A percentile compares a stretch with the other conserved stretches of the same genome.
Conservation (phyloP, 1,140 invertebrate species). For the Chironomus striatipennis region DNA sequence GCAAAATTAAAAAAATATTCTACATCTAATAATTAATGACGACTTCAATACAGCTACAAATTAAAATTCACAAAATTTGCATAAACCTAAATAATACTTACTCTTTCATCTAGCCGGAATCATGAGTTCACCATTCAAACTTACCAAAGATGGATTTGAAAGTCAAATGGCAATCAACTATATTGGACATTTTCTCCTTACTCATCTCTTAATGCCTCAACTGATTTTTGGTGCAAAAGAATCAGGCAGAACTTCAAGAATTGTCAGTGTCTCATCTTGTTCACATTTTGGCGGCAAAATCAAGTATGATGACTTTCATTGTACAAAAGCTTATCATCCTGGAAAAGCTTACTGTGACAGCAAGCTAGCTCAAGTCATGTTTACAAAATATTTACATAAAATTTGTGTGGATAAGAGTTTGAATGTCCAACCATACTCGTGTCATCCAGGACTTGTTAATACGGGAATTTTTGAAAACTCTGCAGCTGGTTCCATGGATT, state of each 20-base stretch:
- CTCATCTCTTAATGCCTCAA: constrained; percentile 68
- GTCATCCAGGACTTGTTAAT: constrained; percentile 83
- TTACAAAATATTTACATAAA: constrained; percentile 58
- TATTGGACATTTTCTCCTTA: constrained; percentile 79
- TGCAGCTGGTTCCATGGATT: constrained; percentile 50
- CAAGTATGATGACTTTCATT: constrained; percentile 68
- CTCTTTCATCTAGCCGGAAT: constrained; percentile 58
- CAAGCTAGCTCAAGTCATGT: constrained; percentile 79
- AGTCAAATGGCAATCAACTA: constrained; percentile 79
- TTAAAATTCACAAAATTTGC: no score
- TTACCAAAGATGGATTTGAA: constrained; percentile 74
- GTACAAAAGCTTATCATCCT: constrained; percentile 41
- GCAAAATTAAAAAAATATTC: no score
- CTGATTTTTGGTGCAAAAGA: constrained; percentile 54
- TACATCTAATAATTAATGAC: no score
- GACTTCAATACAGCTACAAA: no score
- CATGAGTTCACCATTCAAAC: constrained; percentile 69
- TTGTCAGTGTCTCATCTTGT: constrained; percentile 83
- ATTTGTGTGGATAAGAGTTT: constrained; percentile 35
- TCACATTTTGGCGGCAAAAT: constrained; percentile 65
- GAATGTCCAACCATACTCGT: constrained; percentile 57
- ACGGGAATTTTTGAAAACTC: constrained; percentile 70
- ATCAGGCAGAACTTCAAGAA: constrained; percentile 50
- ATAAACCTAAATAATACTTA: background rate
- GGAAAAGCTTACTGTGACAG: constrained; percentile 73